These are phyloP conservation scores for Drosophila emarginata DNA, from an alignment of 2,888 invertebrate genomes.

Conservation along the genomic window DNA sequence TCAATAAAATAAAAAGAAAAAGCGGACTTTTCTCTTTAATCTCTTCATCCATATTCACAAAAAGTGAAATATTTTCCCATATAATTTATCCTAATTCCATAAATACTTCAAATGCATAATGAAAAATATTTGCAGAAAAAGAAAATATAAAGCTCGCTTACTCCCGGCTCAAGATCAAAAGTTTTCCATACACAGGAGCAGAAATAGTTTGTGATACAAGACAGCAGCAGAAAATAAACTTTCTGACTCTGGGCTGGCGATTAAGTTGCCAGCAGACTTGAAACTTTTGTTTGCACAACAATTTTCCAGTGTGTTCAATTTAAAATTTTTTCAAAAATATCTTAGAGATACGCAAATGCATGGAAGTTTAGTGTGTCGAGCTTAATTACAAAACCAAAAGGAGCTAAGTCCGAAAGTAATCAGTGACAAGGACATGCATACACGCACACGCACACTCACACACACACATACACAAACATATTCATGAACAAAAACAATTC, in stretches of 20 bases:
- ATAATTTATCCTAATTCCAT: conserved; percentile 65
- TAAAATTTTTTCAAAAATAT: conserved; percentile 41
- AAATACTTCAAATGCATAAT: conserved; percentile 59
- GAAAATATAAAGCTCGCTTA: conserved; percentile 13
- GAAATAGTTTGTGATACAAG: conserved; percentile 33
- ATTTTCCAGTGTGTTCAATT: conserved; percentile 56
- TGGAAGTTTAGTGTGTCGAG: conserved; percentile 22
- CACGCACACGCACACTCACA: conserved; percentile 19
- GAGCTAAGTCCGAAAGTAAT: conserved; percentile 29
- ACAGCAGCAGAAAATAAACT: conserved; percentile 24
- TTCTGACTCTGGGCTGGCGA: conserved; percentile 43
- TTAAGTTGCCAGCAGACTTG: conserved; percentile 47
- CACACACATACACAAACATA: conserved; percentile 19
- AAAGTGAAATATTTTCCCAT: conserved; percentile 48
- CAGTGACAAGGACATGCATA: conserved; percentile 36
- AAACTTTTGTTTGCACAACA: conserved; percentile 50
- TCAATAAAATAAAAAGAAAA: not conserved
- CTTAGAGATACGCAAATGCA: conserved; percentile 25
- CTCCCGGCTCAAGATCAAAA: conserved; percentile 60
- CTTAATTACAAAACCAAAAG: conserved; percentile 54
- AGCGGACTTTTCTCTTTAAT: not conserved
- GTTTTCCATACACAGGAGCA: conserved; percentile 42
- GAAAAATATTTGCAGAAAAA: conserved; percentile 54
- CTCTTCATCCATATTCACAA: not conserved
- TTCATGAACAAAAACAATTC: conserved; percentile 26